Evolutionary conservation across 2,113 vertebrate species (phyloP), one percentile per base, ranked within the genome.

Genomic region (Vidua macroura): DNA sequence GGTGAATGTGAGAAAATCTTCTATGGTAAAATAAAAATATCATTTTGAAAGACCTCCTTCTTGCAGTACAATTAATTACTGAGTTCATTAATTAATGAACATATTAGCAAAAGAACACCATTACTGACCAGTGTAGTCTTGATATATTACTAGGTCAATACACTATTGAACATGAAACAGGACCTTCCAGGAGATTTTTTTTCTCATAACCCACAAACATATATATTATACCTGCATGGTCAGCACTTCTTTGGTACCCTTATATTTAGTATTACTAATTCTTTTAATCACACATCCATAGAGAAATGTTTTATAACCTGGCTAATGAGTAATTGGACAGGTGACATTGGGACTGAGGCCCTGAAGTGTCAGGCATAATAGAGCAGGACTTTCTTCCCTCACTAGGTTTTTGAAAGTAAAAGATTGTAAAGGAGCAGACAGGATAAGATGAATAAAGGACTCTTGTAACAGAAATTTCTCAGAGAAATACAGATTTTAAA

Each of bases 81-180:
- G 48, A 97, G 91, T 97, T 98, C 87, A 96, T 97, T 98, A 97
- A 97, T 97, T 97, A 97, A 96, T 97, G 92, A 96, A 96, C 90
- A 93, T 96, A 96, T 96, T 97, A 91, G 84, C 73, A 94, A 95
- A 97, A 96, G 91, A 96, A 96, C 94, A 87, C 85, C 93, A 83
- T 97, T 97, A 97, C 92, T 96, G 89, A 98, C 68, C 64, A 74
- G 83, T 48, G 83, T 79, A 92, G 88, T 96, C 91, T 90, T 97
- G 92, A 97, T 97, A 89, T 94, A 95, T 97, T 97, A 95, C 67
- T 93, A 68, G 90, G 85, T 97, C 90, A 91, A 93, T 97, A 97
- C 96, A 96, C 86, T 96, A 93, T 96, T 96, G 90, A 97, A 96
- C 87, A 94, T 92, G 79, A 96, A 97, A 94, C 92, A 91, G 94